phyloP scores from a whole-genome alignment of 1,140 invertebrate species.

The Lucilia sericata region DNA sequence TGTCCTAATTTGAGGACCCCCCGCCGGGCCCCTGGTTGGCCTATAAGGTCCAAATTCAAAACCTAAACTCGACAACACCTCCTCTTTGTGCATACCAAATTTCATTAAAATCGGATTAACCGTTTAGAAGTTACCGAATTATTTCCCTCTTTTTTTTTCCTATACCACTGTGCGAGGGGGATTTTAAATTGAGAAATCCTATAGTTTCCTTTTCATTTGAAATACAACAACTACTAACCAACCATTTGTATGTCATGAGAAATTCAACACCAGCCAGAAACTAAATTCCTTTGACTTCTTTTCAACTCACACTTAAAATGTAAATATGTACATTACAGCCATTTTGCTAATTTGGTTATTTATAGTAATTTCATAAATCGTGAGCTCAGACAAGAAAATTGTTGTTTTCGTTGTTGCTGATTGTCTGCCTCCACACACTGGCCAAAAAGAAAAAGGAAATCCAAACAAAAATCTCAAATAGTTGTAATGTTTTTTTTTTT shows the following conservation, averaged over 20 bases:
- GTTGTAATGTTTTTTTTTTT: neutral
- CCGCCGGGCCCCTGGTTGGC: no score
- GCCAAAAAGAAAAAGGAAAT: neutral
- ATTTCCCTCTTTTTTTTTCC: no score
- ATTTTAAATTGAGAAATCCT: neutral
- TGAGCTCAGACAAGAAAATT: constrained; percentile 65
- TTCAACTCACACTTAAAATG: neutral
- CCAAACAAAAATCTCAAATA: neutral
- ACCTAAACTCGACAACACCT: no score
- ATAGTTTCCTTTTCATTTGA: constrained; percentile 24
- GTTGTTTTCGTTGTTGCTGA: neutral
- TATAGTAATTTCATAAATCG: constrained; percentile 67
- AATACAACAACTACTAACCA: neutral
- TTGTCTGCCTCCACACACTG: constrained; percentile 52
- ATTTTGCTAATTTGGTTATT: constrained; percentile 52
- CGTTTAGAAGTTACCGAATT: no score
- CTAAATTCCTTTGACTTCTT: neutral
- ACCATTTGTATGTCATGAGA: constrained; percentile 31
- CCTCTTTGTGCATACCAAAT: no score
- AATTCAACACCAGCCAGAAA: constrained; percentile 37
- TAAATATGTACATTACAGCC: neutral
- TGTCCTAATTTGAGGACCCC: no score
- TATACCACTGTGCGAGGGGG: no score
- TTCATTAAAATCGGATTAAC: no score
- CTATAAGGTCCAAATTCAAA: no score